A percentile compares a stretch with the other conserved stretches of the same genome.
Evolutionary conservation across 2,113 vertebrate species (phyloP).

Genomic region (Scatophagus argus): DNA sequence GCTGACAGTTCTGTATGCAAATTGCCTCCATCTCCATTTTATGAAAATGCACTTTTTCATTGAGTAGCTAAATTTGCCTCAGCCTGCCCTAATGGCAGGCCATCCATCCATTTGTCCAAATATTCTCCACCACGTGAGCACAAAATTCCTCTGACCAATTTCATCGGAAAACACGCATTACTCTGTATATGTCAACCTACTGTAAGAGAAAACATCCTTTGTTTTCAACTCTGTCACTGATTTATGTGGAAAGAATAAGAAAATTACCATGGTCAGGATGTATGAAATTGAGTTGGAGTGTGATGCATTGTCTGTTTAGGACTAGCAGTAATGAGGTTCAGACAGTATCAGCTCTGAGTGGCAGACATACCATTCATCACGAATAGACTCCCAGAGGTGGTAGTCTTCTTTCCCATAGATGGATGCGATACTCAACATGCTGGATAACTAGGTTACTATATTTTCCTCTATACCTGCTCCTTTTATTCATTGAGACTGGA

Average conservation of each 20-base stretch:
- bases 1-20: conserved; percentile 53
- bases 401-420: conserved; percentile 64
- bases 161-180: conserved; percentile 15
- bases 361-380: conserved; percentile 75
- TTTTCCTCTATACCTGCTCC: conserved; percentile 50
- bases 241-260: conserved; percentile 70
- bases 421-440: conserved; percentile 51
- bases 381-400: conserved; percentile 70
- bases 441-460: conserved; percentile 70
- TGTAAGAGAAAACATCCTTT: conserved; percentile 31
- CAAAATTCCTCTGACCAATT: conserved; percentile 4
- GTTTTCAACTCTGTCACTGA: conserved; percentile 73
- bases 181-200: neutral
- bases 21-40: conserved; percentile 24
- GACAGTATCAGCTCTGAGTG: conserved; percentile 71
- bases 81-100: neutral
- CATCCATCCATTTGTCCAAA: conserved; percentile 6
- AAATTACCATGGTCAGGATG: conserved; percentile 77
- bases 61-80: conserved; percentile 20
- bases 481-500: conserved; percentile 35
- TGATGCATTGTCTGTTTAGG: conserved; percentile 82
- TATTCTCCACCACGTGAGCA: neutral
- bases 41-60: conserved; percentile 33
- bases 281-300: conserved; percentile 81
- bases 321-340: conserved; percentile 76